Base-by-base conservation (phyloP, 2,113 vertebrate genomes). In the Talpa occidentalis region DNA sequence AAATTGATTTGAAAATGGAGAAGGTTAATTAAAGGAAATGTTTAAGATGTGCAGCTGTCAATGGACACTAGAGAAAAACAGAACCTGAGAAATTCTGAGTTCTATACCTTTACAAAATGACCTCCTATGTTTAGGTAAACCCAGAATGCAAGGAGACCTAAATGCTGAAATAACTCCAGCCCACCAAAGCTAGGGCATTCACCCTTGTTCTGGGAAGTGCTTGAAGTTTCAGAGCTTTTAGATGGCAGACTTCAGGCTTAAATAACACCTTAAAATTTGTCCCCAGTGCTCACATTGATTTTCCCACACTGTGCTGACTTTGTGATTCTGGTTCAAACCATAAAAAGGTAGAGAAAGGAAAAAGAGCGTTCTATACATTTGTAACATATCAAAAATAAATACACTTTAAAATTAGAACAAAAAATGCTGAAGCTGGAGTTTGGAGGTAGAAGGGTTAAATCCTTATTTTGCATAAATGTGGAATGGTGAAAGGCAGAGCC, bases 11-110 rank as follows among this genome's bases (percentile, higher is more conserved):
- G 86, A 59, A 96, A 89, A 96, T 78, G 66, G 76, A 95, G 89
- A 97, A 94, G 94, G 76, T 97, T 97, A 95, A 93, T 96, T 96
- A 97, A 96, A 92, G 87, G 88, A 96, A 97, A 94, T 90, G 77
- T 83, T 94, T 64, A 70, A 95, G 90, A 96, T 54, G 21, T 77
- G 76, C 16, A 30, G 64, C 70, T 93, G 76, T 93, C 93, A 91
- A 30, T 59, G 81, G 74, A 94, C 86, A 94, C 73, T 32, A 78
- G 40, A 74, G 78, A 96, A 78, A 96, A 78, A 30, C 24, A 0
- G 3, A 92, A 93, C 37, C 70, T 84, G 74, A 95, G 69, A 94
- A 82, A 79, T 67, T 84, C 72, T 81, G 80, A 92, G 76, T 92
- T 93, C 56, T 85, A 78, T 73, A 94, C 69, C 56, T 88, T 85